A percentile compares a stretch with the other conserved stretches of the same genome.
phyloP scores from a whole-genome alignment of 2,113 vertebrate species.

The Anser brachyrhynchus region DNA sequence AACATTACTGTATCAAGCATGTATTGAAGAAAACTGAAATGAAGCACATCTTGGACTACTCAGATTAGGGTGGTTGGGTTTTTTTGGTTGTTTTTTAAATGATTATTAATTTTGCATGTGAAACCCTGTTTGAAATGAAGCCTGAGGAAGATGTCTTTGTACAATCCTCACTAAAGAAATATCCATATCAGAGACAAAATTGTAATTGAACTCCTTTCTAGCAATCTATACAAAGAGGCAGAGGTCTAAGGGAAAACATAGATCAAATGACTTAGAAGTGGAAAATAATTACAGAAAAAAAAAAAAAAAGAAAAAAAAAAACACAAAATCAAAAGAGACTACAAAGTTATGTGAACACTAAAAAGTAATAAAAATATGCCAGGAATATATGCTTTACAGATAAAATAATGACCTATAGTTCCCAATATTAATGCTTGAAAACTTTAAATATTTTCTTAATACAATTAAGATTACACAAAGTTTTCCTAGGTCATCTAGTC shows the following conservation, averaged over 20 bases:
- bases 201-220: slow-evolving; percentile 40
- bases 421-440: not conserved
- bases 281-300: slow-evolving; percentile 35
- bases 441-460: not conserved
- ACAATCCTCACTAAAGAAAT: slow-evolving; percentile 34
- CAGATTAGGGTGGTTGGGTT: not conserved
- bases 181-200: slow-evolving; percentile 53
- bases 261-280: slow-evolving; percentile 49
- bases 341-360: not conserved
- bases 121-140: slow-evolving; percentile 17
- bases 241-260: slow-evolving; percentile 29
- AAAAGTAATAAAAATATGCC: not conserved
- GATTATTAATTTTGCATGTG: not conserved
- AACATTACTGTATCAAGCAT: not conserved
- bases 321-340: slow-evolving; percentile 17
- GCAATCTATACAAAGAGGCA: slow-evolving; percentile 26
- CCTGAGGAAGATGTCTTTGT: slow-evolving; percentile 14
- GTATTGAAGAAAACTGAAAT: not conserved
- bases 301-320: not conserved
- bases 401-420: not conserved
- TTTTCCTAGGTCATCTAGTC: not conserved
- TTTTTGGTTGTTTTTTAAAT: not conserved
- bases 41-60: not conserved
- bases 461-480: not conserved
- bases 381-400: not conserved